Base-by-base conservation (phyloP, 2,888 invertebrate species). In the Orgyia antiqua region DNA sequence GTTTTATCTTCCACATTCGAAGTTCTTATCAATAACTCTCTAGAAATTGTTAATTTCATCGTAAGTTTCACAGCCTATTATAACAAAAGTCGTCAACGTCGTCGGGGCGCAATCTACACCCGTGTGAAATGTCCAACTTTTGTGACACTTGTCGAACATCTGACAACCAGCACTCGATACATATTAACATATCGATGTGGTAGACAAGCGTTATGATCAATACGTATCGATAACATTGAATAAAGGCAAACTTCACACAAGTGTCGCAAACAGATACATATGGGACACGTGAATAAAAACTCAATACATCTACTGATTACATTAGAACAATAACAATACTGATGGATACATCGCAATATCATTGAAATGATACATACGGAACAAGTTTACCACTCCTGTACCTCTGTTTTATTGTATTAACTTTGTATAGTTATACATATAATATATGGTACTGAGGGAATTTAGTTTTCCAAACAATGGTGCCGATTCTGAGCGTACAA, bases 91-190 rank as follows among this genome's bases (percentile, higher is more conserved):
- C 7, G 18, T 8, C 18, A 18, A 8, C 18, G 8, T 8, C 18
- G 18, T 3, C 21, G 24, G 21, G 12, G 24, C 27, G 26, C 31
- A 21, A 36, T 17, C 35, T n/a, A n/a, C n/a, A n/a, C n/a, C n/a
- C n/a, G n/a, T n/a, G 26, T 31, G 27, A 44, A 45, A 38, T 43
- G 41, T 39, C 46, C 40, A 50, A 52, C 36, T 45, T 50, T 43
- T 32, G 36, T 40, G 50, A 52, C 47, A 52, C 42, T 58, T 57
- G 59, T 58, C 61, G 50, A 58, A 58, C 51, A 56, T 56, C 58
- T 36, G 27, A 2, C 27, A 7, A 12, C n/a, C 33, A 29, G 27
- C 24, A 6, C 28, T 36, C 19, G 39, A 28, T 21, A 36, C 39
- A 19, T 30, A 35, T 35, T 35, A 27, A 27, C 30, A 30, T 30